Percentiles rank a stretch among this genome's conserved stretches.
phyloP scores from a whole-genome alignment of 2,113 vertebrate species.

The Synchiropus splendidus region DNA sequence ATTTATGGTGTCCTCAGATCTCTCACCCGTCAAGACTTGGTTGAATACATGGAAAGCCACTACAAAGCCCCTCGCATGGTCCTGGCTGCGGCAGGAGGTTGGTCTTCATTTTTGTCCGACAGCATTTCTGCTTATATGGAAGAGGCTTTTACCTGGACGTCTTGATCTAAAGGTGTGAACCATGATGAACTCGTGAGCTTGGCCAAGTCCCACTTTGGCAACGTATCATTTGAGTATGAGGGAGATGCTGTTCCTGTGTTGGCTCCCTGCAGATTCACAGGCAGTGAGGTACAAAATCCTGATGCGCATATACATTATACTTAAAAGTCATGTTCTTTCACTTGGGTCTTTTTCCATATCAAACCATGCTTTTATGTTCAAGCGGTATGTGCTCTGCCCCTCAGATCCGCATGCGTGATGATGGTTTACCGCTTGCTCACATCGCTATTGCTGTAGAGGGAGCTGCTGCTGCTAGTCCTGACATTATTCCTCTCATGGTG shows the following conservation, averaged over 20 bases:
- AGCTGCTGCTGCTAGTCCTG: constrained; percentile 71
- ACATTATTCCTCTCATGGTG: constrained; percentile 80
- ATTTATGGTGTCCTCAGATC: constrained; percentile 58
- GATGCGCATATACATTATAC: too few relatives aligned
- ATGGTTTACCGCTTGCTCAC: constrained; percentile 82
- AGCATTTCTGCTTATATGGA: background rate
- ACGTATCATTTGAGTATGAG: constrained; percentile 63
- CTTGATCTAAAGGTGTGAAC: constrained; percentile 68
- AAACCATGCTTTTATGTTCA: too few relatives aligned
- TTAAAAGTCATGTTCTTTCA: too few relatives aligned
- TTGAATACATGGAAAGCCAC: constrained; percentile 74
- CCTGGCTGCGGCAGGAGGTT: constrained; percentile 89
- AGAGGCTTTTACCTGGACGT: background rate
- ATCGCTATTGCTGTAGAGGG: constrained; percentile 89
- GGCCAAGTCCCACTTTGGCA: constrained; percentile 77
- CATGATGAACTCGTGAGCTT: constrained; percentile 80
- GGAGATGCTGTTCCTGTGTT: constrained; percentile 68
- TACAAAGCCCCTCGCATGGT: constrained; percentile 93
- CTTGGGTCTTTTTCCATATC: too few relatives aligned
- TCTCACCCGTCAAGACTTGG: constrained; percentile 75
- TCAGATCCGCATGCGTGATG: constrained; percentile 87
- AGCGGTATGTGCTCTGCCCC: constrained; percentile 44
- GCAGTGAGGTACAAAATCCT: constrained; percentile 82
- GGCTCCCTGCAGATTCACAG: constrained; percentile 80
- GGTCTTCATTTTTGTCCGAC: too few relatives aligned